Evolutionary conservation across 2,888 invertebrate genomes (phyloP).

Genomic region (Limnephilus marmoratus): DNA sequence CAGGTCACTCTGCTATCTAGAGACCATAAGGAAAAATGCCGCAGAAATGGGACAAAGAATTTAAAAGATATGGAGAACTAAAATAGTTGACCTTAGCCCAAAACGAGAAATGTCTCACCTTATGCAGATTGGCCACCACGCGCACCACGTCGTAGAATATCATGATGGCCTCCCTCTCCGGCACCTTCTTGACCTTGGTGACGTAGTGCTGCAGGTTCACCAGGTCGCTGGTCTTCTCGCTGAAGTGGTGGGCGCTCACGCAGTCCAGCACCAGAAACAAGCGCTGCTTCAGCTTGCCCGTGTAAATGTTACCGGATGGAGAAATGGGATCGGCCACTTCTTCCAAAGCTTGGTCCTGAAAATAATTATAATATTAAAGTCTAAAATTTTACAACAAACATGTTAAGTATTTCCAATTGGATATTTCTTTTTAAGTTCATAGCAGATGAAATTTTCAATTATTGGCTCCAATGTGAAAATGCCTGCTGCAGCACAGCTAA

Average conservation of each 20-base stretch:
- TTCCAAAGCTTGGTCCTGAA: slow-evolving; percentile 83
- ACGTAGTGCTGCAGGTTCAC: slow-evolving; percentile 87
- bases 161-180: slow-evolving; percentile 84
- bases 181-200: slow-evolving; percentile 85
- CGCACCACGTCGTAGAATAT: slow-evolving; percentile 86
- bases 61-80: too few species aligned
- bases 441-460: too few species aligned
- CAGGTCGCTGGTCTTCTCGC: slow-evolving; percentile 77
- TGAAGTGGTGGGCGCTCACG: slow-evolving; percentile 82
- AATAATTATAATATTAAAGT: slow-evolving; percentile 61
- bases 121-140: slow-evolving; percentile 85
- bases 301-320: slow-evolving; percentile 76
- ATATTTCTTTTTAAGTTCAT: too few species aligned
- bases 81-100: too few species aligned
- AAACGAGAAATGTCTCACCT: slow-evolving; percentile 78
- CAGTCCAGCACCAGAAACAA: slow-evolving; percentile 86
- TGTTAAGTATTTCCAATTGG: not conserved
- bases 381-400: not conserved
- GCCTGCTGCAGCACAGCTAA: too few species aligned
- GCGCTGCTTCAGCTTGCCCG: slow-evolving; percentile 78
- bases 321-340: slow-evolving; percentile 76
- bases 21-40: too few species aligned
- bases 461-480: too few species aligned
- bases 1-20: too few species aligned
- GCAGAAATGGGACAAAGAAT: too few species aligned